Conservation (phyloP, 2,888 invertebrate species). For the Yponomeuta evonymella region DNA sequence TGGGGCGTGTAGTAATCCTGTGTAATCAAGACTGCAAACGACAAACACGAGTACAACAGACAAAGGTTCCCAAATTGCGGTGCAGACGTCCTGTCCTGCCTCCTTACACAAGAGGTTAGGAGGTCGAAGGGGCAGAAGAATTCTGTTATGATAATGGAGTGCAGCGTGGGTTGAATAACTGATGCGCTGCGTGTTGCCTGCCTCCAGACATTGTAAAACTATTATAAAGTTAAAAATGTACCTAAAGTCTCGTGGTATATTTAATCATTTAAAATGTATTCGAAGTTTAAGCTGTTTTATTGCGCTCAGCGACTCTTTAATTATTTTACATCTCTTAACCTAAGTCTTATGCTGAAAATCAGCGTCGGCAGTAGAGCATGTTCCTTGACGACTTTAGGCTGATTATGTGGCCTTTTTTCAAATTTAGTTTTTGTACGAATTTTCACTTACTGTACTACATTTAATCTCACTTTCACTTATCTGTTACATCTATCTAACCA, state of each 20-base stretch:
- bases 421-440: no score
- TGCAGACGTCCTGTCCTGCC: not conserved
- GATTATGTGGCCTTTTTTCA: no score
- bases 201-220: not conserved
- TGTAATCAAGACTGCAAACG: no score
- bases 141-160: constrained; percentile 22
- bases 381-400: no score
- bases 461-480: not conserved
- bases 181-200: not conserved
- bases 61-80: not conserved
- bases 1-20: no score
- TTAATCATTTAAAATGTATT: not conserved
- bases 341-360: no score
- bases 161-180: constrained; percentile 20
- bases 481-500: not conserved
- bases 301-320: no score
- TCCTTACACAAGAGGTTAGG: not conserved
- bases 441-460: no score
- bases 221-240: not conserved
- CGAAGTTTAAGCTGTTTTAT: not conserved
- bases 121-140: constrained; percentile 13
- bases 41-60: not conserved
- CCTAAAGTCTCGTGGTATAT: not conserved
- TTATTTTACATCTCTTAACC: no score
- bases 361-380: no score